Evolutionary conservation across 2,888 invertebrate genomes (phyloP).

Genomic region (Diarsia dahlii): DNA sequence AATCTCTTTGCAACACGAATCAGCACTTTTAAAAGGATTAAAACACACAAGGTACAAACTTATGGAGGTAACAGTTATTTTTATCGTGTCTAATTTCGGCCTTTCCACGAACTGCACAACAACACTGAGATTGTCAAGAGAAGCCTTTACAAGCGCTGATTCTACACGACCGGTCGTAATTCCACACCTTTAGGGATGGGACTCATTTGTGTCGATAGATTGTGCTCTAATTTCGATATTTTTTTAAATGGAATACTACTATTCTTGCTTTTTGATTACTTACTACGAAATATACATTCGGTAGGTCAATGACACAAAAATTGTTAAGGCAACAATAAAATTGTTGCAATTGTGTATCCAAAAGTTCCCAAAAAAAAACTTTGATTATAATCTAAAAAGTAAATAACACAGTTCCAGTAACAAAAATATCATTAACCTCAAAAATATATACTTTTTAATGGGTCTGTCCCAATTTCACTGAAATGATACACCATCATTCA

Average conservation of each 20-base stretch:
- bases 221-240: background rate
- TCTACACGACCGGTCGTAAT: conserved; percentile 83
- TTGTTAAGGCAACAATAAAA: background rate
- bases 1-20: conserved; percentile 13
- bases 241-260: background rate
- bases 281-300: background rate
- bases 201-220: conserved; percentile 66
- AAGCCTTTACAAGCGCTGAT: conserved; percentile 84
- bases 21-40: conserved; percentile 22
- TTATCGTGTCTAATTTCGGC: conserved; percentile 65
- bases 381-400: background rate
- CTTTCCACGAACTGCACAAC: conserved; percentile 58
- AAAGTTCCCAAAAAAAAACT: too few species aligned
- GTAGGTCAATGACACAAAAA: too few species aligned
- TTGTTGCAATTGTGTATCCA: background rate
- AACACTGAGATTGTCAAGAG: conserved; percentile 69
- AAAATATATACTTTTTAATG: conserved; percentile 15
- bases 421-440: conserved; percentile 7
- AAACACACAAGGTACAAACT: conserved; percentile 26
- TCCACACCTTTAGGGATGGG: conserved; percentile 81
- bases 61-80: conserved; percentile 57
- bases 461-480: conserved; percentile 13
- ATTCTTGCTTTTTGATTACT: background rate
- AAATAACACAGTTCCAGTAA: background rate
- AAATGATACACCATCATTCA: conserved; percentile 27